A percentile compares a stretch with the other conserved stretches of the same genome.
Conservation (phyloP, 2,797 vertebrate genomes). For the Scyliorhinus canicula region DNA sequence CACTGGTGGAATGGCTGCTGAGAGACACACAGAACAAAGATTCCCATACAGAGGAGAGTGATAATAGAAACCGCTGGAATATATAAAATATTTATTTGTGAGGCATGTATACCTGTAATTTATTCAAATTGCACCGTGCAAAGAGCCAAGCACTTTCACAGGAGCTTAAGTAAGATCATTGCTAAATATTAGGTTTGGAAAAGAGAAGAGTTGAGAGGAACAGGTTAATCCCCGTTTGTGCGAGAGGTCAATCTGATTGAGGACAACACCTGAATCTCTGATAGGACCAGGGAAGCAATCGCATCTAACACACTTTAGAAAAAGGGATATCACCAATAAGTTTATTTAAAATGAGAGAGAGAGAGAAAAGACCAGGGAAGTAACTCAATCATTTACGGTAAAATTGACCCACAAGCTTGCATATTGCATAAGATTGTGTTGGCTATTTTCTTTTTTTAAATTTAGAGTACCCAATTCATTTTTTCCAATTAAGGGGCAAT, state of each 20-base stretch:
- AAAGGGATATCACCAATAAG: background rate
- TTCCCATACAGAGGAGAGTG: conserved; percentile 2
- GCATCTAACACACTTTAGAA: background rate
- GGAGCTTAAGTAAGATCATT: conserved; percentile 10
- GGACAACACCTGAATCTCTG: background rate
- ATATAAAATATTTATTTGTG: conserved; percentile 28
- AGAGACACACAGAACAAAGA: conserved; percentile 2
- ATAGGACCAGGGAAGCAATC: background rate
- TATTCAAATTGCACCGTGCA: conserved; percentile 22
- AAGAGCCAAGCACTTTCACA: background rate
- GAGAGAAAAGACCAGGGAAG: background rate
- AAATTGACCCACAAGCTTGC: background rate
- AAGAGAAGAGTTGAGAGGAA: background rate
- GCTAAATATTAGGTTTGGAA: conserved; percentile 12
- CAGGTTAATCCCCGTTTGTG: background rate
- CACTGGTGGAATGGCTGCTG: conserved; percentile 5
- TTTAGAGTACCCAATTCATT: too few species aligned
- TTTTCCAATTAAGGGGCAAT: too few species aligned
- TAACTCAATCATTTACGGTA: background rate
- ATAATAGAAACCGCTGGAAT: conserved; percentile 20
- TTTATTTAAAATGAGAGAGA: background rate
- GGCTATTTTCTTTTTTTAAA: too few species aligned
- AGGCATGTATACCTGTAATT: background rate
- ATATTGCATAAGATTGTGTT: background rate
- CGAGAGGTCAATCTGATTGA: background rate